Evolutionary conservation across 1,140 invertebrate genomes (phyloP).

Genomic region (Protaetia brevitarsis): DNA sequence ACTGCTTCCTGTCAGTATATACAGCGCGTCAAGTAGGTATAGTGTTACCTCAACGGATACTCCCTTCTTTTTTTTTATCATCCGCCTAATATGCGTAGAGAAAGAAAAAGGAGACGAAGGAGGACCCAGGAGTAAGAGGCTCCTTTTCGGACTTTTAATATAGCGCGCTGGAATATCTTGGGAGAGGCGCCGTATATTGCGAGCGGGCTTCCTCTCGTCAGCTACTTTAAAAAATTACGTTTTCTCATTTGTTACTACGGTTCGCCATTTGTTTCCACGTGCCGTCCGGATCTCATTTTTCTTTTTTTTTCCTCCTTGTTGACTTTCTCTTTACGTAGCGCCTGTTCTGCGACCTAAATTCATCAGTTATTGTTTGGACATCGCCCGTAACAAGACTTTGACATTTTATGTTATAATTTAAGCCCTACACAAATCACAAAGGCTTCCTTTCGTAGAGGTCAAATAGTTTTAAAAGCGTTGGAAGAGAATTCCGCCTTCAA

Average conservation of each 20-base stretch:
- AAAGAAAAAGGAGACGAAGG: neutral
- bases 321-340: neutral
- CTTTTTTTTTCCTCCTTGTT: neutral
- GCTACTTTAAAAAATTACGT: constrained; percentile 17
- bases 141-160: constrained; percentile 9
- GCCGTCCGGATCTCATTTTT: neutral
- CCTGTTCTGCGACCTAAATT: neutral
- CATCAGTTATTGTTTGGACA: no score
- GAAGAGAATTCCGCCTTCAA: no score
- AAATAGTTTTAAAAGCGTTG: no score
- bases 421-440: no score
- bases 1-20: constrained; percentile 8
- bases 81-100: neutral
- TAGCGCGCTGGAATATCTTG: neutral
- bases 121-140: neutral
- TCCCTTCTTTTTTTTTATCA: neutral
- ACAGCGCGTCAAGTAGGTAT: neutral
- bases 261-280: constrained; percentile 6
- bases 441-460: no score
- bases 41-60: neutral
- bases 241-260: neutral
- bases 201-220: neutral
- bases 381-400: no score
- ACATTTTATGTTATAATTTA: no score
- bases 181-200: neutral